These are phyloP conservation scores for Leucoraja ocellata DNA, from an alignment of 2,797 vertebrate species.

Conservation along the genomic window DNA sequence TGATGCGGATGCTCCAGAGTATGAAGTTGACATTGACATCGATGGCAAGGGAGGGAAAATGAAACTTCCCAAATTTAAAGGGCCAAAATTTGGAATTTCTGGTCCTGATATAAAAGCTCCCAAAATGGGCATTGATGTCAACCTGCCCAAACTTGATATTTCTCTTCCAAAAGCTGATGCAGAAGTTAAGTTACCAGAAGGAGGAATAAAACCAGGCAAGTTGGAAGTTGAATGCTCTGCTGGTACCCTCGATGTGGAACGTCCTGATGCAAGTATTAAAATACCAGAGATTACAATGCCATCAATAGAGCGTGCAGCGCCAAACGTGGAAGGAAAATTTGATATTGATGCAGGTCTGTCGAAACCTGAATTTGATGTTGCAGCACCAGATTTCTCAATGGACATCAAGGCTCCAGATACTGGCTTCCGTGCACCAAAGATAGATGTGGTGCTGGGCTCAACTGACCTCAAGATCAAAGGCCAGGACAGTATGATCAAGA, in stretches of 20 bases:
- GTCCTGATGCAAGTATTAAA: no score
- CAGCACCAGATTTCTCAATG: no score
- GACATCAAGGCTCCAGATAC: neutral
- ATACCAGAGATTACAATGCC: no score
- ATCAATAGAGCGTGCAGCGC: no score
- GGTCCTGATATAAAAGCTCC: conserved; percentile 9
- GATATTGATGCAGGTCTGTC: no score
- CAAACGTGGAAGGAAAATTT: no score
- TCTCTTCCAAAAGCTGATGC: no score
- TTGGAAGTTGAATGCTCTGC: no score
- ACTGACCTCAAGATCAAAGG: neutral
- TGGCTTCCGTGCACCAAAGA: neutral
- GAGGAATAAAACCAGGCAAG: no score
- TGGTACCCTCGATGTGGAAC: no score
- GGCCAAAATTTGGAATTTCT: conserved; percentile 1
- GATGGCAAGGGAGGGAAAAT: neutral
- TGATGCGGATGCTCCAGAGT: neutral
- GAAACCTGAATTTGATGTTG: no score
- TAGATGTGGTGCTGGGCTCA: neutral
- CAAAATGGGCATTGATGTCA: neutral
- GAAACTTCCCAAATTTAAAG: conserved; percentile 3
- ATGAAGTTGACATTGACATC: neutral
- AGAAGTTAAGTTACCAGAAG: no score
- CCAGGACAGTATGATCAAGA: neutral
- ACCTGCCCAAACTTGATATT: neutral